Evolutionary conservation across 2,113 vertebrate species (phyloP).

Genomic region (Pardalotus punctatus): DNA sequence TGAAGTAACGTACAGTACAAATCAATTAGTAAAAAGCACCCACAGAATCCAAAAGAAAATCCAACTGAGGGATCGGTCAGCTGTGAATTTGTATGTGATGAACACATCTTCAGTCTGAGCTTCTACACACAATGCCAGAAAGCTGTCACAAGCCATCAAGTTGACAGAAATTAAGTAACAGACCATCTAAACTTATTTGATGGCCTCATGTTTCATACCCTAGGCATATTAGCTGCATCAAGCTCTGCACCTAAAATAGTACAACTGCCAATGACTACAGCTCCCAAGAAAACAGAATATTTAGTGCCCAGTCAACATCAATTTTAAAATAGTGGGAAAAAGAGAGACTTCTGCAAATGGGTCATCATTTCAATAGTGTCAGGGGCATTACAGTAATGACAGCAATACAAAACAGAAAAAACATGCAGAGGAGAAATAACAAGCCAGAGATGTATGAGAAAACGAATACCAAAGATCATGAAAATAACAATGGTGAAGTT

Average conservation of each 20-base stretch:
- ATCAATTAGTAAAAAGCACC: background rate
- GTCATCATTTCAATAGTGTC: background rate
- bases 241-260: background rate
- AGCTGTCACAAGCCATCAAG: background rate
- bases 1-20: constrained; percentile 46
- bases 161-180: background rate
- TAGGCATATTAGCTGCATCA: background rate
- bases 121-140: background rate
- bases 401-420: background rate
- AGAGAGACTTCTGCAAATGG: background rate
- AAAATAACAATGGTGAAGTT: background rate
- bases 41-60: background rate
- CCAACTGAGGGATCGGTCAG: background rate
- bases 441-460: background rate
- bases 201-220: background rate
- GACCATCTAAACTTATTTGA: background rate
- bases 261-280: background rate
- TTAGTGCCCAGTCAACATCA: background rate
- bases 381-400: background rate
- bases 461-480: background rate
- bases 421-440: background rate
- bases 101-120: background rate
- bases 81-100: background rate
- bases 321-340: background rate
- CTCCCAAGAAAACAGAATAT: background rate